phyloP scores from a whole-genome alignment of 2,797 vertebrate genomes.

The Eulemur coronatus region DNA sequence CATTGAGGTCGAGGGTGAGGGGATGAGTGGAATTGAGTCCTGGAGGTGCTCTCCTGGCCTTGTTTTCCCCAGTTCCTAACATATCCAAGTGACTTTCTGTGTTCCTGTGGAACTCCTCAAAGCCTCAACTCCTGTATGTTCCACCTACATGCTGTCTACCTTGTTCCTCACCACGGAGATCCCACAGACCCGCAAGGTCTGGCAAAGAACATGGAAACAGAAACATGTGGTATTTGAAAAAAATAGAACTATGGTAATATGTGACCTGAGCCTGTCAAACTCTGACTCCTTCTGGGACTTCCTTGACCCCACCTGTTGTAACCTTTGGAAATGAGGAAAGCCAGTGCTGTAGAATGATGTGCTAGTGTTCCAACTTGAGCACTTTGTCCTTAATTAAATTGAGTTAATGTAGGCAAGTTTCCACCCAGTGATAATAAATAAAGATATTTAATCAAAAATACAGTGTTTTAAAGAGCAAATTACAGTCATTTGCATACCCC shows the following conservation, averaged over 20 bases:
- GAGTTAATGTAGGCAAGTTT: neutral
- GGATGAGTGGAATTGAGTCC: accelerated
- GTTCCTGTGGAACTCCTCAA: neutral
- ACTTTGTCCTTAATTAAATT: neutral
- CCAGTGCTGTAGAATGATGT: neutral
- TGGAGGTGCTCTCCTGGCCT: neutral
- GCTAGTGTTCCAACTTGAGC: neutral
- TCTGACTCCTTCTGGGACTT: neutral
- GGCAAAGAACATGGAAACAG: neutral
- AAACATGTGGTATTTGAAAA: neutral
- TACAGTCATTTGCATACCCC: accelerated
- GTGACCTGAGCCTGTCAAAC: too few relatives aligned
- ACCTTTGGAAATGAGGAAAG: neutral
- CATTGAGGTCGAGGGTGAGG: neutral
- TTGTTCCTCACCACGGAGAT: neutral
- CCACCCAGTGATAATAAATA: neutral
- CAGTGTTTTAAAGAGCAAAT: neutral
- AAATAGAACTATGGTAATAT: neutral
- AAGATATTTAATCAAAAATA: neutral
- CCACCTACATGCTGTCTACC: neutral
- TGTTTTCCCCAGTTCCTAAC: neutral
- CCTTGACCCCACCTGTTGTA: neutral
- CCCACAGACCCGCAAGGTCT: neutral
- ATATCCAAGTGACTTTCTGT: neutral
- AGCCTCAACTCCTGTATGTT: neutral